phyloP scores from a whole-genome alignment of 2,113 vertebrate genomes.

The Raja brachyura region DNA sequence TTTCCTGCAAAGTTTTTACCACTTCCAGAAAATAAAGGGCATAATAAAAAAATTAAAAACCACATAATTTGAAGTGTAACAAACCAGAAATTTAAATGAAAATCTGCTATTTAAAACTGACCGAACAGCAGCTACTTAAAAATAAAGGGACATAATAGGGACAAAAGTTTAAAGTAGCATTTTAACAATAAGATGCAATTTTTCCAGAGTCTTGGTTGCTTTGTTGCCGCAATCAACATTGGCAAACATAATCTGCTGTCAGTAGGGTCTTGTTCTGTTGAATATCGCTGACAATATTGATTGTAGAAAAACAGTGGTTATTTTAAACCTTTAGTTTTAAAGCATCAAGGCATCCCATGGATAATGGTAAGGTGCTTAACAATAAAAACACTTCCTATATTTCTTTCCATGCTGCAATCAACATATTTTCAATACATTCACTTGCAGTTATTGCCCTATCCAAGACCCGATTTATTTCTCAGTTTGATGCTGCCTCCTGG shows the following conservation, averaged over 20 bases:
- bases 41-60: neutral
- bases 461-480: neutral
- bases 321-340: neutral
- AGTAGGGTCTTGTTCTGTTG: neutral
- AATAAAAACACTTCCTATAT: neutral
- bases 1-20: neutral
- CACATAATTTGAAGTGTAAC: neutral
- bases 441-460: neutral
- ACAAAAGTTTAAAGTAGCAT: neutral
- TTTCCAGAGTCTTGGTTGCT: neutral
- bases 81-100: neutral
- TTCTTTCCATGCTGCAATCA: neutral
- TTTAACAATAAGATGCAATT: neutral
- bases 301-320: neutral
- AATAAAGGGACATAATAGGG: neutral
- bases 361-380: neutral
- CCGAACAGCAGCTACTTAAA: neutral
- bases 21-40: neutral
- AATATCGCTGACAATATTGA: no score
- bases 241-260: neutral
- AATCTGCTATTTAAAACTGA: neutral
- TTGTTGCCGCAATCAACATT: neutral
- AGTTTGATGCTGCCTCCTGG: neutral
- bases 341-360: neutral
- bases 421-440: neutral